Evolutionary conservation across 2,888 invertebrate genomes (phyloP).

Genomic region (Dicycla oo): DNA sequence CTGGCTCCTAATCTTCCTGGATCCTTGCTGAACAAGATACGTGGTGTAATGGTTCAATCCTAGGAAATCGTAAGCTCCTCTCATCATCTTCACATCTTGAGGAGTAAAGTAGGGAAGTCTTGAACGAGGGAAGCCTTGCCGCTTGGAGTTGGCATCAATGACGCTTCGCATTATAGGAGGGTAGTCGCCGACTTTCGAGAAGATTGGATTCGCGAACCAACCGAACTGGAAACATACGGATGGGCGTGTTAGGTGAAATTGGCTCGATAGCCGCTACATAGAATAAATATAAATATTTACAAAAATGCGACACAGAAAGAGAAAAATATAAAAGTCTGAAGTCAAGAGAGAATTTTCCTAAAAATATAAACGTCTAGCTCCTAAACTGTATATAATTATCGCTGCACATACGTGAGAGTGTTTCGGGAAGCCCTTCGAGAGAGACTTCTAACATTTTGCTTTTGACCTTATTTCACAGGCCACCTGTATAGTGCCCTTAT

Average conservation of each 20-base stretch:
- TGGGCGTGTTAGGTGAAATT: not conserved
- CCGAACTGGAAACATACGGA: constrained; percentile 87
- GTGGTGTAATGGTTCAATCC: constrained; percentile 94
- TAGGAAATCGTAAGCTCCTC: constrained; percentile 92
- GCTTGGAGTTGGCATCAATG: constrained; percentile 89
- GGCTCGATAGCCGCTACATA: not conserved
- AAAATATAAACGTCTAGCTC: too few relatives aligned
- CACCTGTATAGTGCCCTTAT: too few relatives aligned
- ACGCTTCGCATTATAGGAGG: constrained; percentile 91
- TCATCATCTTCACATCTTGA: constrained; percentile 91
- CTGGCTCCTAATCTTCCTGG: constrained; percentile 65
- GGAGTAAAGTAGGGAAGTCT: constrained; percentile 91
- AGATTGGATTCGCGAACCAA: constrained; percentile 93
- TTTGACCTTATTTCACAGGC: too few relatives aligned
- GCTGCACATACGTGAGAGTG: not conserved
- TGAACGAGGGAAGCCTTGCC: constrained; percentile 90
- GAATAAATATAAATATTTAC: too few relatives aligned
- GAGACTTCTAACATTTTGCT: not conserved
- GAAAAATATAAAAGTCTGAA: too few relatives aligned
- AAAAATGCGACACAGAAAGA: too few relatives aligned
- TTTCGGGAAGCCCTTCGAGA: not conserved
- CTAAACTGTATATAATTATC: too few relatives aligned
- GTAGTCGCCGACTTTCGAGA: constrained; percentile 91
- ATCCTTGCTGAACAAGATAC: constrained; percentile 79
- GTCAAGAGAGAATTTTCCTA: too few relatives aligned